These are phyloP conservation scores for Poecilus cupreus DNA, from an alignment of 2,888 invertebrate species.

Conservation along the genomic window DNA sequence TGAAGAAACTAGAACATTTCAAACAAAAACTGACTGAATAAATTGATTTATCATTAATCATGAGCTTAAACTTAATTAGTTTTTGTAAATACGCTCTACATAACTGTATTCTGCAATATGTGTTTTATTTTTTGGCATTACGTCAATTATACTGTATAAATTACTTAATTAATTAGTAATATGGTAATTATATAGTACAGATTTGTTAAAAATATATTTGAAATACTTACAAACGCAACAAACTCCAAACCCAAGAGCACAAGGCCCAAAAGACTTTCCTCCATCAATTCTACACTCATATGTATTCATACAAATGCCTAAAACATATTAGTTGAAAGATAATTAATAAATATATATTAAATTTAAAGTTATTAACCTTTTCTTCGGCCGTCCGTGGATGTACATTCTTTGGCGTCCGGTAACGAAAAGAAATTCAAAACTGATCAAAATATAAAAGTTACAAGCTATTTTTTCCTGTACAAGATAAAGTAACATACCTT, in stretches of 20 bases:
- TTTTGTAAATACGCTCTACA: neutral
- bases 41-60: no score
- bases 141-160: no score
- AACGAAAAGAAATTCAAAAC: slow-evolving; percentile 90
- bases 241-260: slow-evolving; percentile 89
- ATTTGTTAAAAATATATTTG: no score
- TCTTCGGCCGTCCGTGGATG: slow-evolving; percentile 81
- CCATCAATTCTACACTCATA: slow-evolving; percentile 88
- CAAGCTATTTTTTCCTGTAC: neutral
- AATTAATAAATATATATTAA: slow-evolving; percentile 27
- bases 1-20: slow-evolving; percentile 79
- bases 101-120: neutral
- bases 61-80: neutral
- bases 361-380: slow-evolving; percentile 68
- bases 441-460: slow-evolving; percentile 68
- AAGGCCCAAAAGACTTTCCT: slow-evolving; percentile 82
- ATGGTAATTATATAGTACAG: no score
- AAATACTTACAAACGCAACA: slow-evolving; percentile 87
- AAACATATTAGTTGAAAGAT: slow-evolving; percentile 62
- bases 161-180: no score
- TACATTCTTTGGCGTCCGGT: slow-evolving; percentile 87
- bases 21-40: neutral
- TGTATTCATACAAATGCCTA: slow-evolving; percentile 87
- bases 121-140: neutral
- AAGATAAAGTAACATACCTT: slow-evolving; percentile 19